A percentile compares a stretch with the other conserved stretches of the same genome.
These are phyloP conservation scores for Embiotoca jacksoni DNA, from an alignment of 2,113 vertebrate species.

Conservation along the genomic window DNA sequence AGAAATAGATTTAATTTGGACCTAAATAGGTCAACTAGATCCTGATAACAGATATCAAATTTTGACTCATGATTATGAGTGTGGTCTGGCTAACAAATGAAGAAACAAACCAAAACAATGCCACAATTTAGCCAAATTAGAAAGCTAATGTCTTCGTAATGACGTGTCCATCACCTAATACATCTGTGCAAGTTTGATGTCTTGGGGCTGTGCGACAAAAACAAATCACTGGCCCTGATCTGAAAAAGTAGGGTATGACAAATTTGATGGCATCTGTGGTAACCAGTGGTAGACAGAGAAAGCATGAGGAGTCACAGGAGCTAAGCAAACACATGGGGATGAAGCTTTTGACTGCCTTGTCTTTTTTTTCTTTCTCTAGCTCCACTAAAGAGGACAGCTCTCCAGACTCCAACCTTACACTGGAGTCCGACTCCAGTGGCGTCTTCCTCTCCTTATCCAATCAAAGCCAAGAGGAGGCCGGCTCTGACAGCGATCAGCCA, in stretches of 20 bases:
- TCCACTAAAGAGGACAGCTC: conserved; percentile 79
- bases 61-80: not conserved
- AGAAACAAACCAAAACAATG: not conserved
- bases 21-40: not conserved
- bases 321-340: conserved; percentile 3
- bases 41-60: not conserved
- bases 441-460: conserved; percentile 82
- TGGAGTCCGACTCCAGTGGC: conserved; percentile 84
- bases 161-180: conserved; percentile 9
- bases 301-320: not conserved
- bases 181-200: not conserved
- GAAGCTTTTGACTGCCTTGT: conserved; percentile 24
- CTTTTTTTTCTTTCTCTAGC: conserved; percentile 60
- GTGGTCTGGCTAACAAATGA: not conserved
- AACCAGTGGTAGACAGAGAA: not conserved
- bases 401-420: conserved; percentile 82
- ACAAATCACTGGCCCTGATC: conserved; percentile 30
- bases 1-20: not conserved
- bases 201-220: conserved; percentile 23
- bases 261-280: conserved; percentile 10
- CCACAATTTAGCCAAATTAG: conserved; percentile 8
- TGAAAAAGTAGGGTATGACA: conserved; percentile 26
- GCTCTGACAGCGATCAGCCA: conserved; percentile 79
- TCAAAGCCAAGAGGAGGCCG: conserved; percentile 80
- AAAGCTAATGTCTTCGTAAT: conserved; percentile 25